Evolutionary conservation across 2,113 vertebrate species (phyloP).

Genomic region (Myotis lucifugus): DNA sequence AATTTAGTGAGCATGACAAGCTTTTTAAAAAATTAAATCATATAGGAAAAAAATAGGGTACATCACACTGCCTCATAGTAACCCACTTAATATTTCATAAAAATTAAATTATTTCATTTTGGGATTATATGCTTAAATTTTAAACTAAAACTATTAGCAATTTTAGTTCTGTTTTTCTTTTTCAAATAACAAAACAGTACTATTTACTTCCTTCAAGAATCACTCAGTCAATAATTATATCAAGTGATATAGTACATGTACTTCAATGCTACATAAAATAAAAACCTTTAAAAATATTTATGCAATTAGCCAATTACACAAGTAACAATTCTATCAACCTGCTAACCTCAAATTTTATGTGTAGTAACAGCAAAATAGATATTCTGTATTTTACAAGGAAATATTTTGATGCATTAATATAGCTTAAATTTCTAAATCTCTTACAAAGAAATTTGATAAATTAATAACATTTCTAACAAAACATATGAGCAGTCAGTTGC

Average conservation of each 20-base stretch:
- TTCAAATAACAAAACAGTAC: neutral
- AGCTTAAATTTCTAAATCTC: slow-evolving; percentile 8
- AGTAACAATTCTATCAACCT: slow-evolving; percentile 23
- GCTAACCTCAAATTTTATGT: slow-evolving; percentile 26
- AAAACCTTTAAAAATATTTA: slow-evolving; percentile 36
- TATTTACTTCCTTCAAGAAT: slow-evolving; percentile 38
- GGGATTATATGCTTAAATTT: slow-evolving; percentile 22
- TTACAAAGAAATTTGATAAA: slow-evolving; percentile 21
- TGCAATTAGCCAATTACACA: neutral
- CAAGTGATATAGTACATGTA: slow-evolving; percentile 30
- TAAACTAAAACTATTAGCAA: slow-evolving; percentile 23
- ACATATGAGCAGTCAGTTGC: neutral
- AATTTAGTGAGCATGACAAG: slow-evolving; percentile 20
- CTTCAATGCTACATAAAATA: neutral
- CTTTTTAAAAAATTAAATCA: slow-evolving; percentile 57
- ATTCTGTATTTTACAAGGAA: slow-evolving; percentile 23
- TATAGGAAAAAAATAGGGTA: slow-evolving; percentile 23
- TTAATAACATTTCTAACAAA: slow-evolving; percentile 43
- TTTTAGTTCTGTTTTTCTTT: slow-evolving; percentile 47
- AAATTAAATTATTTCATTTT: slow-evolving; percentile 51
- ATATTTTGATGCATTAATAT: neutral
- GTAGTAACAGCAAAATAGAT: neutral
- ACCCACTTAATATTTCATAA: neutral
- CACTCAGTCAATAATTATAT: slow-evolving; percentile 29
- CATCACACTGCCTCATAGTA: neutral